Evolutionary conservation across 2,797 vertebrate species (phyloP), one percentile per base, ranked within the genome.

Genomic region (Zenarchopterus dispar): DNA sequence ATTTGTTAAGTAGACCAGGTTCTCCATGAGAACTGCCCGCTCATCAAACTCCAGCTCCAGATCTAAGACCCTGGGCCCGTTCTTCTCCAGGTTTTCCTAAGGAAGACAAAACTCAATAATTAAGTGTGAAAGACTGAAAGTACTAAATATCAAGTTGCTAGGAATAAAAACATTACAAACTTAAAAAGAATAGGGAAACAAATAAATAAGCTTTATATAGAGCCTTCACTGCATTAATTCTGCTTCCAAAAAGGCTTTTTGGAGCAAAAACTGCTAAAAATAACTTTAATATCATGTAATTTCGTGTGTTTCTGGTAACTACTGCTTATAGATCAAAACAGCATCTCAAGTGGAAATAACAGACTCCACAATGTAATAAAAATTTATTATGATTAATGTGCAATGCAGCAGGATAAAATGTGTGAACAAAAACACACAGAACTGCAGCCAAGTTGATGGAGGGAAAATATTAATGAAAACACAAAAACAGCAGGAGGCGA

Each of bases 21-120:
- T 99, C 82, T 99, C 96, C 90, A 93, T 86, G 36, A 99, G 92
- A 50, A 99, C 97, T 0, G 93, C 78, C n/a, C 91, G 93, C 74
- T 99, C 97, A 49, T 99, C 96, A 76, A 98, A 99, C 87, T 98
- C 97, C 89, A 99, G 88, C 7, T 98, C 93, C 65, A 99, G 92
- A 80, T 99, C 96, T 78, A 99, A 91, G 67, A 97, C 95, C 58
- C 92, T 86, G 2, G 95, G 90, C 1, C 97, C 97, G 0, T 91
- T 95, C 84, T 98, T 98, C 90, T 97, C 96, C 76, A 99, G 91
- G 75, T 95, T 98, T 80, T 98, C 97, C 97, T 99, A 81, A 39
- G 43, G 19, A 45, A 72, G 9, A 36, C 13, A 28, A 1, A 13
- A 13, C 23, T 7, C 19, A 48, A 33, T 13, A 1, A n/a, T 18